Base-by-base conservation (phyloP, 2,797 vertebrate species). In the Notolabrus celidotus region DNA sequence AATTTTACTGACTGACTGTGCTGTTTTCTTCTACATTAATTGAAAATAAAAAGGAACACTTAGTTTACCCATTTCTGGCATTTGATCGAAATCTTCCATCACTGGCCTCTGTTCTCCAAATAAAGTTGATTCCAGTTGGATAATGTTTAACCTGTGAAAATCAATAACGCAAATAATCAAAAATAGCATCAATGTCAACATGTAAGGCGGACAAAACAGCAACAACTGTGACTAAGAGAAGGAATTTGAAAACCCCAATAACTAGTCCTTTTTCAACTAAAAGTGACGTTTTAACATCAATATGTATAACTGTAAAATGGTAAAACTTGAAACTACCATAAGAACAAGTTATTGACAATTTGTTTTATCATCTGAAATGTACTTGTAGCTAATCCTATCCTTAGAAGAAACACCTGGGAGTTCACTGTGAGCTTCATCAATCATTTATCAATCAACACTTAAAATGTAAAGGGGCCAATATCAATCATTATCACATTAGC, bases 131-230 rank as follows among this genome's bases (percentile, higher is more conserved):
- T 17, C 3, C 34, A 20, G 7, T 1, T 10, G 46, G 56, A 10
- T 76, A 83, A 85, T 79, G 23, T 67, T 86, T 85, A 82, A 79
- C 74, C 5, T 3, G 10, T 2, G 17, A 43, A 66, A 68, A 87
- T 85, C 79, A 16, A 87, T 86, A 7, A 49, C 54, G 62, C 43
- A 71, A 79, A 83, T 2, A 45, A 3, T 76, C 75, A 74, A 84
- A 86, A 85, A 84, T 78, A 84, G 79, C 27, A 0, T 38, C 47
- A 27, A 10, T 27, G 61, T 72, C 73, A 62, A 72, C 50, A 58
- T 7, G 36, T 3, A 7, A 9, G 4, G 0, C 36, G 9, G 36
- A 38, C 25, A 58, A 70, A 82, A 60, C 38, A 46, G 38, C 31
- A 53, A 43, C 42, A 31, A 2, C 25, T 25, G 10, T 5, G 20